These are phyloP conservation scores for Melanostoma mellinum DNA, from an alignment of 2,888 invertebrate genomes.

Conservation along the genomic window DNA sequence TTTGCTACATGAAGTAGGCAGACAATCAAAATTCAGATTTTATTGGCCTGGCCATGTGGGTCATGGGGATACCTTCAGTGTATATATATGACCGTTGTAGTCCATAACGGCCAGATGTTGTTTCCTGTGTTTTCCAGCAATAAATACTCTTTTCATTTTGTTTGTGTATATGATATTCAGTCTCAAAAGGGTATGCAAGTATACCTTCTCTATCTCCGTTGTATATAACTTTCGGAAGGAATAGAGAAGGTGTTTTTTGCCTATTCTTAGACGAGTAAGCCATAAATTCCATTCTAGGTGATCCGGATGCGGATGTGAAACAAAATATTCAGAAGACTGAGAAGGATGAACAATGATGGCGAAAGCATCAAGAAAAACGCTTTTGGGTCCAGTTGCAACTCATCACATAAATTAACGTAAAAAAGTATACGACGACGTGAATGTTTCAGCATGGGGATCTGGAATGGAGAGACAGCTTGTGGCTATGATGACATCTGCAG, in stretches of 20 bases:
- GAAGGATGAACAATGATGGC: conserved; percentile 27
- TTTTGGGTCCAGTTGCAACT: conserved; percentile 42
- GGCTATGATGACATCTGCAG: conserved; percentile 50
- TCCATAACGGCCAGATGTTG: conserved; percentile 72
- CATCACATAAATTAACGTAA: conserved; percentile 70
- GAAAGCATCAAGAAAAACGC: conserved; percentile 60
- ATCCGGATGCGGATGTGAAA: conserved; percentile 40
- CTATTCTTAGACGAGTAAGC: conserved; percentile 49
- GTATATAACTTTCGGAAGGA: conserved; percentile 33
- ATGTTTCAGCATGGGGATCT: conserved; percentile 36
- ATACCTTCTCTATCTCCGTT: conserved; percentile 24
- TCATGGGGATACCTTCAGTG: conserved; percentile 55
- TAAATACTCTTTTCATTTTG: conserved; percentile 57
- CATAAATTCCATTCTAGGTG: conserved; percentile 68
- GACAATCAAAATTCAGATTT: conserved; percentile 72
- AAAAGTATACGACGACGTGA: conserved; percentile 48
- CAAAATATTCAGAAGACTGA: conserved; percentile 16
- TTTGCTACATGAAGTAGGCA: conserved; percentile 32
- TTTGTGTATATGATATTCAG: conserved; percentile 44
- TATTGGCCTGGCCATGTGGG: conserved; percentile 64
- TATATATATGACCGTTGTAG: conserved; percentile 39
- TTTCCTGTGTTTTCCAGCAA: conserved; percentile 61
- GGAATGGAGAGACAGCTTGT: conserved; percentile 39
- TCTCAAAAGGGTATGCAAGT: conserved; percentile 35
- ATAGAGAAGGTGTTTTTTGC: conserved; percentile 41